Evolutionary conservation across 1,140 invertebrate genomes (phyloP), one percentile per base, ranked within the genome.

Genomic region (Euglossa dilemma): DNA sequence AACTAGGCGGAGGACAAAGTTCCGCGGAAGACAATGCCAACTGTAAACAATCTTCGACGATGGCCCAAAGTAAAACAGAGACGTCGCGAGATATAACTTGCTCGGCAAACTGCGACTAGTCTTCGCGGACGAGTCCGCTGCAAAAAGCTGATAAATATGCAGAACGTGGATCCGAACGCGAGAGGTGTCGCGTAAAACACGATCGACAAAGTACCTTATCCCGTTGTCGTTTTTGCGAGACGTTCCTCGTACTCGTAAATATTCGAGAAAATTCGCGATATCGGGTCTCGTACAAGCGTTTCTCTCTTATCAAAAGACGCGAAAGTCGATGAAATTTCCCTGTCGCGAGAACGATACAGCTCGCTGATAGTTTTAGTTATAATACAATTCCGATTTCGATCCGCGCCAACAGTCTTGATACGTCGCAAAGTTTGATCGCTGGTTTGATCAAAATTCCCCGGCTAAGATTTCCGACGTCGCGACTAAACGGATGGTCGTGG

Each of bases 11-110:
- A 2, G 63, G 20, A 20, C 63, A 64, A 64, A 64, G 63, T 43
- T 64, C 6, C 63, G 7, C 28, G 28, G 63, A 28, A 43, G 28
- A 36, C 28, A 20, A 7, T 12, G 63, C 63, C 18, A 64, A 36
- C 63, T 11, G 63, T 66, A 66, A 66, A 66, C 63, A 66, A 66
- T 66, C 63, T 36, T 66, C 63, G 63, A 16, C 63, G 63, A 64
- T 43, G 36, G 63, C 8, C 8, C 63, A 36, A 43, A 66, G 63
- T 66, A 66, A 36, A 66, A 43, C 36, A 66, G 63, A 64, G 43
- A 43, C 36, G 36, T 59, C 36, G 63, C 28, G 11, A 4, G 63
- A 43, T 23, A 11, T 66, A 66, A 66, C 8, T 66, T 18, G 63
- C 6, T 36, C 6, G 28, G 63, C 36, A 66, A 66, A 66, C 63